phyloP scores from a whole-genome alignment of 2,888 invertebrate species.

The Automeris io region DNA sequence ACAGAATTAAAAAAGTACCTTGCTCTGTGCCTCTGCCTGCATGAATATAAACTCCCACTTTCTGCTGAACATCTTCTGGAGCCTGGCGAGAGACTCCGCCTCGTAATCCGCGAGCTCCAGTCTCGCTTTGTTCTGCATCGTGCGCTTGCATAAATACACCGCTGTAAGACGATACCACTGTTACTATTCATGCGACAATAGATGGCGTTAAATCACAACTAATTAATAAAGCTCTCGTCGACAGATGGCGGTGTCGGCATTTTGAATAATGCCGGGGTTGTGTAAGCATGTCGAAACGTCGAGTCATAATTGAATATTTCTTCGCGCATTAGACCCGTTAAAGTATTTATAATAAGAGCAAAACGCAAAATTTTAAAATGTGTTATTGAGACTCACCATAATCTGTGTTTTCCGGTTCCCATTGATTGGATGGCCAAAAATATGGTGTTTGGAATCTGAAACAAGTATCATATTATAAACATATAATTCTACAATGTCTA shows the following conservation, averaged over 20 bases:
- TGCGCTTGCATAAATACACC: constrained; percentile 98
- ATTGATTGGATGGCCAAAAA: constrained; percentile 99
- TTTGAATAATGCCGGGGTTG: no score
- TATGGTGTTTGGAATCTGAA: constrained; percentile 95
- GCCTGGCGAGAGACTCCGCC: constrained; percentile 96
- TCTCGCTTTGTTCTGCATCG: constrained; percentile 99
- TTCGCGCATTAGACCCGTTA: no score
- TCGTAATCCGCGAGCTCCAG: constrained; percentile 99
- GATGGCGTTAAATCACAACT: not conserved
- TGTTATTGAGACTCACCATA: constrained; percentile 95
- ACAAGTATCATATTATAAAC: not conserved
- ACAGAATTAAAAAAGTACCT: constrained; percentile 55
- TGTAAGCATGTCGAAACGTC: no score
- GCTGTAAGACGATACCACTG: constrained; percentile 74
- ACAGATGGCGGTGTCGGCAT: no score
- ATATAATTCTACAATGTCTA: no score
- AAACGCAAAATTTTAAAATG: no score
- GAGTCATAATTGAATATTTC: no score
- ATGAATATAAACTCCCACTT: constrained; percentile 99
- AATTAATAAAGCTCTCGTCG: no score
- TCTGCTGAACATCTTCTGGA: constrained; percentile 99
- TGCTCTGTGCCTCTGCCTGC: constrained; percentile 90
- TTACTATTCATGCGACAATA: not conserved
- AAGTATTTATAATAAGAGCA: no score
- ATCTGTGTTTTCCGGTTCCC: constrained; percentile 99